Evolutionary conservation across 2,888 invertebrate genomes (phyloP), one percentile per base, ranked within the genome.

Genomic region (Axea sp.): DNA sequence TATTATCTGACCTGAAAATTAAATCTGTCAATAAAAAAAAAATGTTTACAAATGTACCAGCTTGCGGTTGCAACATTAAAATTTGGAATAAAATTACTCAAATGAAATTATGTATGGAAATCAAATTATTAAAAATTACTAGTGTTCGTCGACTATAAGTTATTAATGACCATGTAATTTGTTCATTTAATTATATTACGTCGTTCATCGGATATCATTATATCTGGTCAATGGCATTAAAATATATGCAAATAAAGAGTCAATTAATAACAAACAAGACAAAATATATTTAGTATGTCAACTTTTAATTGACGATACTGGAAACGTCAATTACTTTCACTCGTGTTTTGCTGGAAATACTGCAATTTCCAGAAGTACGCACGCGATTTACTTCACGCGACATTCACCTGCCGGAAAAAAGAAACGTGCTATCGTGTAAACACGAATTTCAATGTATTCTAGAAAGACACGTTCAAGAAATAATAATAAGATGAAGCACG

Each of bases 291-390:
- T 62, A 62, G 35, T 30, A 6, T 15, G 49, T 53, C 39, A 33
- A 41, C 30, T 55, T 65, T 53, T 43, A 65, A 65, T 45, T 43
- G 53, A 65, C 41, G 8, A 53, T 45, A 35, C 14, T 65, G 45
- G 45, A 45, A 53, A 53, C 45, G 55, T 55, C 64, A 53, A 53
- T 65, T 53, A 53, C 64, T 53, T 65, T 65, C 64, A 53, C 43
- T 55, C 11, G 19, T 45, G 12, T 17, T 53, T 53, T 15, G 41
- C 28, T 12, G 45, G 37, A 35, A 53, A 55, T 45, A 33, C 11
- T 22, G 39, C 26, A 31, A 12, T 39, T 62, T 47, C 15, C 24
- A 41, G 41, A 19, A 49, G 31, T 17, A 37, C 22, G 26, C 45
- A 65, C 43, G 65, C 53, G 65, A 59, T 59, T 49, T 7, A 22